phyloP scores from a whole-genome alignment of 2,888 invertebrate genomes.

The Oxyteleia sp. region DNA sequence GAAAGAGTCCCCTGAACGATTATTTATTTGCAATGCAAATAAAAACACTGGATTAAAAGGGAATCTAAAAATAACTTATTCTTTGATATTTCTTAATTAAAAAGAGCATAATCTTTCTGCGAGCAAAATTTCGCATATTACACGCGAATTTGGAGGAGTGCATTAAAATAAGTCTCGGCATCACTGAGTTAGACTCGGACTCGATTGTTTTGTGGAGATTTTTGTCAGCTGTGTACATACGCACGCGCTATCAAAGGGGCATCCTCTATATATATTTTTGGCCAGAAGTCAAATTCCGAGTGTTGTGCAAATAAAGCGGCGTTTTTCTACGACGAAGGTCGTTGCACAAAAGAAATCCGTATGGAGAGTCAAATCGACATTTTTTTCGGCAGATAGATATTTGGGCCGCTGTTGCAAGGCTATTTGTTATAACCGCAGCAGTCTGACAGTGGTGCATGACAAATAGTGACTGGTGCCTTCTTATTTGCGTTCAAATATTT shows the following conservation, averaged over 20 bases:
- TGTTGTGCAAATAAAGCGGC: constrained; percentile 80
- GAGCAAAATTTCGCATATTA: neutral
- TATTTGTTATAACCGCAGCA: constrained; percentile 63
- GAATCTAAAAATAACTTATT: too few relatives aligned
- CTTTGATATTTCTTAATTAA: too few relatives aligned
- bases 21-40: too few relatives aligned
- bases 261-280: constrained; percentile 79
- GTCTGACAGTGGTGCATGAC: constrained; percentile 61
- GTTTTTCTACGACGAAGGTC: constrained; percentile 74
- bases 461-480: constrained; percentile 64
- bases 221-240: constrained; percentile 72
- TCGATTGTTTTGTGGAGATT: constrained; percentile 64
- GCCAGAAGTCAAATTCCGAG: constrained; percentile 85
- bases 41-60: too few relatives aligned
- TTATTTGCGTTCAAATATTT: constrained; percentile 68
- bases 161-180: constrained; percentile 17
- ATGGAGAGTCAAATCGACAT: constrained; percentile 62
- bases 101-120: neutral
- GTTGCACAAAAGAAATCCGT: constrained; percentile 64
- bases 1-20: too few relatives aligned
- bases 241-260: constrained; percentile 64
- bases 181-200: constrained; percentile 20
- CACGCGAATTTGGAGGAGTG: neutral
- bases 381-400: constrained; percentile 60
- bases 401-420: constrained; percentile 55